phyloP scores from a whole-genome alignment of 2,797 vertebrate species.

The Allobates femoralis region DNA sequence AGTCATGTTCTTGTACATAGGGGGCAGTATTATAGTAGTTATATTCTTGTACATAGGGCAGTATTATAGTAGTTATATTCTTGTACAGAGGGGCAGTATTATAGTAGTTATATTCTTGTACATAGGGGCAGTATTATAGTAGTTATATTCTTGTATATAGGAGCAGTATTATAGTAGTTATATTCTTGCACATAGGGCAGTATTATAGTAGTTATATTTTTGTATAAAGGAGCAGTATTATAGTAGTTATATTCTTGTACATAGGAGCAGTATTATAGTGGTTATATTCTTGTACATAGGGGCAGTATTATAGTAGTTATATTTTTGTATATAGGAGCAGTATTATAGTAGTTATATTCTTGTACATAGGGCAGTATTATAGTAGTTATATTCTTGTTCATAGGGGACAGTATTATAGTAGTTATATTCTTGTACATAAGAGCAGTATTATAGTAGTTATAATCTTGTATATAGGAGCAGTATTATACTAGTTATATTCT shows the following conservation, averaged over 20 bases:
- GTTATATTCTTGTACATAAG: too few species aligned
- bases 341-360: constrained; percentile 24
- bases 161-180: too few species aligned
- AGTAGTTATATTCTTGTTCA: constrained; percentile 3
- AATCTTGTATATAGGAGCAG: background rate
- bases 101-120: constrained; percentile 19
- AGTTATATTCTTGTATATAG: too few species aligned
- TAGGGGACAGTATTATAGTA: too few species aligned
- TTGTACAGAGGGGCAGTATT: constrained; percentile 2
- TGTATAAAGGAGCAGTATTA: background rate
- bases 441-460: constrained; percentile 19
- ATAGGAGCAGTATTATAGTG: background rate
- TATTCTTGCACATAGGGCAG: background rate
- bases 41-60: constrained; percentile 8
- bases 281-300: too few species aligned
- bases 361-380: constrained; percentile 17
- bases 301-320: too few species aligned
- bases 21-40: constrained; percentile 10
- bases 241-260: constrained; percentile 12
- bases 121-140: background rate
- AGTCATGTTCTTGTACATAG: background rate
- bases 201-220: too few species aligned
- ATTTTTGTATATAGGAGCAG: too few species aligned
- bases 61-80: background rate
- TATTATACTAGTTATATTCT: constrained; percentile 15